A percentile compares a stretch with the other conserved stretches of the same genome.
phyloP scores from a whole-genome alignment of 2,113 vertebrate genomes.

The Dicrurus megarhynchus region DNA sequence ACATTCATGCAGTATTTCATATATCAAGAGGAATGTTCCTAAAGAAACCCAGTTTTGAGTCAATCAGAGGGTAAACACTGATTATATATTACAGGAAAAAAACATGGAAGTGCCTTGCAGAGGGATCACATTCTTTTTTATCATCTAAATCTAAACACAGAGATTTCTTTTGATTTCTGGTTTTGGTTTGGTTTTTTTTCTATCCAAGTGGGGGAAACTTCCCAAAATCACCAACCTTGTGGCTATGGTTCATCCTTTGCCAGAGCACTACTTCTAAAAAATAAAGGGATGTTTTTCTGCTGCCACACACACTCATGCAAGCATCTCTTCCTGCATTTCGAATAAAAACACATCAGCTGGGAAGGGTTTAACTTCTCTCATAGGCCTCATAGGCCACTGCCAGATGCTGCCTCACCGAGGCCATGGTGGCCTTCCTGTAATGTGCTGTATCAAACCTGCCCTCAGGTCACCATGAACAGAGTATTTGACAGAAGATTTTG shows the following conservation, averaged over 20 bases:
- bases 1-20: not conserved
- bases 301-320: not conserved
- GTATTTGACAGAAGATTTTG: not conserved
- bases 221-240: not conserved
- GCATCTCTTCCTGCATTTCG: not conserved
- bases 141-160: not conserved
- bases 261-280: not conserved
- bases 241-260: not conserved
- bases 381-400: not conserved
- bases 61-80: not conserved
- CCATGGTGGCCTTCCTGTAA: not conserved
- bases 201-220: not conserved
- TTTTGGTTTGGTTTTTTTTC: not conserved
- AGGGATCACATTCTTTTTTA: not conserved
- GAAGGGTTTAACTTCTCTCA: not conserved
- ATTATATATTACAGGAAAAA: not conserved
- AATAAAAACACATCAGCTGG: accelerated
- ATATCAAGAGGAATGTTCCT: not conserved
- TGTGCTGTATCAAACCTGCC: not conserved
- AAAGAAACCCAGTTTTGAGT: not conserved
- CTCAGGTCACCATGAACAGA: not conserved
- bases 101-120: not conserved
- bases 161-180: not conserved
- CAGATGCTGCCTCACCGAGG: not conserved
- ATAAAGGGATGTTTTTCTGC: not conserved